Evolutionary conservation across 1,140 invertebrate species (phyloP).

Genomic region (Pseudomyrmex sp.): DNA sequence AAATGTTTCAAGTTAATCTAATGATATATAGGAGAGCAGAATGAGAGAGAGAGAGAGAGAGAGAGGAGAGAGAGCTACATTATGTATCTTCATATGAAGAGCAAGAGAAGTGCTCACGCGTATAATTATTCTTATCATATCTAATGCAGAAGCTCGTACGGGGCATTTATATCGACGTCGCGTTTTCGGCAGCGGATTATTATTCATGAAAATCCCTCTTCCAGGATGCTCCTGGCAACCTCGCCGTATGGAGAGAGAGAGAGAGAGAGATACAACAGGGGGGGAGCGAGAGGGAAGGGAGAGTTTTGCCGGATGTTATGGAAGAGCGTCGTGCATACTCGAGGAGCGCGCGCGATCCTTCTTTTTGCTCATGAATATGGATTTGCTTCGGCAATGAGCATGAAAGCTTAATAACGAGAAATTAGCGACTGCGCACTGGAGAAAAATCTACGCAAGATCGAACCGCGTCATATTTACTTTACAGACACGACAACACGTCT

Average conservation of each 20-base stretch:
- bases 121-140: constrained; percentile 39
- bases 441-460: background rate
- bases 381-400: constrained; percentile 35
- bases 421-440: constrained; percentile 9
- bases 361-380: constrained; percentile 62
- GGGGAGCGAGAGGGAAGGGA: background rate
- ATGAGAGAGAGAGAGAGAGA: background rate
- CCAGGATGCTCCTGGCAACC: constrained; percentile 35
- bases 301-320: constrained; percentile 52
- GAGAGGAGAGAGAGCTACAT: background rate
- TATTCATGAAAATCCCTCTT: constrained; percentile 60
- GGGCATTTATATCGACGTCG: constrained; percentile 42
- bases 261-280: constrained; percentile 1
- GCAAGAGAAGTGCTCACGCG: background rate
- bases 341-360: constrained; percentile 19
- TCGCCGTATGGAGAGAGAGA: background rate
- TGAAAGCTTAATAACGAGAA: constrained; percentile 44
- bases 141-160: background rate
- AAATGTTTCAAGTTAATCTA: background rate
- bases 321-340: constrained; percentile 46
- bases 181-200: constrained; percentile 48
- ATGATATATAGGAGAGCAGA: background rate
- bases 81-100: background rate
- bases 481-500: background rate
- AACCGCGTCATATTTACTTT: constrained; percentile 11